Evolutionary conservation across 2,113 vertebrate genomes (phyloP).

Genomic region (Pangasianodon hypophthalmus): DNA sequence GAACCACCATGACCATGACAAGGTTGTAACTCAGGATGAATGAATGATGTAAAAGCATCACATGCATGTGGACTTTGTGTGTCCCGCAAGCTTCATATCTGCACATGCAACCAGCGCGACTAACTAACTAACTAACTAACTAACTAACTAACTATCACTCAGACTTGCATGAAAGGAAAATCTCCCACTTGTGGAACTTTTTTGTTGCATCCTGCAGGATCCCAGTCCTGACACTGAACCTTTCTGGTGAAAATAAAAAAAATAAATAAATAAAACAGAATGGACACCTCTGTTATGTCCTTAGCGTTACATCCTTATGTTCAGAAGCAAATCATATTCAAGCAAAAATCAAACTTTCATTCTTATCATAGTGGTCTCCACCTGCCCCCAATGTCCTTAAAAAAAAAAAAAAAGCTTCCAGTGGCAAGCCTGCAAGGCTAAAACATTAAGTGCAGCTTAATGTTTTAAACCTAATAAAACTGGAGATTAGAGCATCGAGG

Average conservation of each 20-base stretch:
- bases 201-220: neutral
- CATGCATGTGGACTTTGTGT: neutral
- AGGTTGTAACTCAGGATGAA: neutral
- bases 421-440: neutral
- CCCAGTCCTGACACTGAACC: neutral
- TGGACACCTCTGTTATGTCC: neutral
- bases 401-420: neutral
- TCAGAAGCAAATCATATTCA: neutral
- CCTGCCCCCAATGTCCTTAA: neutral
- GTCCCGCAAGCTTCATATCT: neutral
- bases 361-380: neutral
- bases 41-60: neutral
- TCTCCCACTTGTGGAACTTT: neutral
- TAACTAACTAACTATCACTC: no score
- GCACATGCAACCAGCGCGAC: neutral
- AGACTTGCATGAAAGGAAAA: neutral
- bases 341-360: no score
- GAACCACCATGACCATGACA: no score
- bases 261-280: no score
- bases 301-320: neutral
- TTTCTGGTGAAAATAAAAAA: neutral
- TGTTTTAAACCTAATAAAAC: neutral
- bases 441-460: neutral
- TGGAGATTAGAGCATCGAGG: neutral
- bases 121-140: no score